These are phyloP conservation scores for Bursaphelenchus mucronatus DNA, from an alignment of 1,140 invertebrate species.

Conservation along the genomic window DNA sequence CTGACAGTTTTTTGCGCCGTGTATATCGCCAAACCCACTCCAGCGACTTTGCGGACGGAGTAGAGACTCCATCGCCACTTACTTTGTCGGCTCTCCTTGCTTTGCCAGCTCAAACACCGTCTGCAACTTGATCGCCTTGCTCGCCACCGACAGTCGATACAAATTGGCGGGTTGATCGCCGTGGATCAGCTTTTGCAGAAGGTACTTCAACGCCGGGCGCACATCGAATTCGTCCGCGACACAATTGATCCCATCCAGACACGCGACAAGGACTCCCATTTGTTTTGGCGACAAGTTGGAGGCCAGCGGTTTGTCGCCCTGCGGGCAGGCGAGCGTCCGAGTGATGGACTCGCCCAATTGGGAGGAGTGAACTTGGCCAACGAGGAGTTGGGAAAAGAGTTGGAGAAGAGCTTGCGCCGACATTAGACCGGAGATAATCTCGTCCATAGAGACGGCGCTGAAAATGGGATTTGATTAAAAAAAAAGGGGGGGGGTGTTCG, in stretches of 20 bases:
- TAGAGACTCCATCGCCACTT: neutral
- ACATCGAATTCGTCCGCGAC: slow-evolving; percentile 28
- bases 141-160: slow-evolving; percentile 7
- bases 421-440: slow-evolving; percentile 14
- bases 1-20: too few relatives aligned
- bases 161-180: slow-evolving; percentile 4
- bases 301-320: neutral
- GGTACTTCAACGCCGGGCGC: slow-evolving; percentile 28
- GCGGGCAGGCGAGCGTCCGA: neutral
- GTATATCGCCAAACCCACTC: too few relatives aligned
- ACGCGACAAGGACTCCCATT: slow-evolving; percentile 15
- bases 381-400: slow-evolving; percentile 4
- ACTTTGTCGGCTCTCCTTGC: slow-evolving; percentile 15
- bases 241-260: slow-evolving; percentile 15
- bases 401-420: slow-evolving; percentile 11
- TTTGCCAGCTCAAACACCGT: slow-evolving; percentile 15
- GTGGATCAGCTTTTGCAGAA: slow-evolving; percentile 24
- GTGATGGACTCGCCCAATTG: neutral
- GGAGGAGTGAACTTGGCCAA: slow-evolving; percentile 1
- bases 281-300: neutral
- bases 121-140: slow-evolving; percentile 12
- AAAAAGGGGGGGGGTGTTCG: too few relatives aligned
- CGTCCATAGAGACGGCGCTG: slow-evolving; percentile 19
- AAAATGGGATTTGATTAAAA: too few relatives aligned
- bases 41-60: too few relatives aligned